Percentiles rank a stretch among this genome's conserved stretches.
These are phyloP conservation scores for Elmis aenea DNA, from an alignment of 2,888 invertebrate species.

Conservation along the genomic window DNA sequence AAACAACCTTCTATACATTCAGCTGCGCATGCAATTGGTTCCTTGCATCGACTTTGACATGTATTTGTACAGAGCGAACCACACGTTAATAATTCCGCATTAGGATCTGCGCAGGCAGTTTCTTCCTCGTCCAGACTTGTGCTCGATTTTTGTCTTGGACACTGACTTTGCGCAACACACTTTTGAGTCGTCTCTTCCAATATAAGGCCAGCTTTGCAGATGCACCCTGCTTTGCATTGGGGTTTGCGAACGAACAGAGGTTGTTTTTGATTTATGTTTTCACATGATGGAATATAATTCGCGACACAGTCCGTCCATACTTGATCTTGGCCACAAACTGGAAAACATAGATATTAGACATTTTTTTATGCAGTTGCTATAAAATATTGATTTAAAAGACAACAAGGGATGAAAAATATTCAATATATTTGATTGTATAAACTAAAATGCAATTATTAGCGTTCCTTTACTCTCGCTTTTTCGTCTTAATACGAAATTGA, in stretches of 20 bases:
- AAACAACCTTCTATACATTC: slow-evolving; percentile 15
- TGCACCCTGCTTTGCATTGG: slow-evolving; percentile 13
- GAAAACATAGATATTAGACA: too few relatives aligned
- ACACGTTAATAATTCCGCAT: background rate
- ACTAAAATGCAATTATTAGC: too few relatives aligned
- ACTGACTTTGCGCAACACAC: slow-evolving; percentile 3
- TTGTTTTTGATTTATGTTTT: too few relatives aligned
- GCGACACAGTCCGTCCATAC: background rate
- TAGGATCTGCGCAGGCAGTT: background rate
- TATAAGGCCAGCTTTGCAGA: slow-evolving; percentile 8
- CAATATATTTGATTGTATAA: too few relatives aligned
- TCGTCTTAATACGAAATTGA: too few relatives aligned
- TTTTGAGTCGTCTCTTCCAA: slow-evolving; percentile 2
- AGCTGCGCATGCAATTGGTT: slow-evolving; percentile 11
- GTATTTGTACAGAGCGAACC: background rate
- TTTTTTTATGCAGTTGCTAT: too few relatives aligned
- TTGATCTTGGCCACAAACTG: background rate
- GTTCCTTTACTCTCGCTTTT: too few relatives aligned
- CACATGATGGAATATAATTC: too few relatives aligned
- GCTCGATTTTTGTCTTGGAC: too few relatives aligned
- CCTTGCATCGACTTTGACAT: slow-evolving; percentile 6
- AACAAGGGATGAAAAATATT: too few relatives aligned
- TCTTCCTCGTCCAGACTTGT: too few relatives aligned
- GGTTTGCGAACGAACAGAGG: background rate
- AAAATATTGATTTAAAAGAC: too few relatives aligned